Percentiles rank a stretch among this genome's conserved stretches.
These are phyloP conservation scores for Galbula dea DNA, from an alignment of 2,113 vertebrate genomes.

Conservation along the genomic window DNA sequence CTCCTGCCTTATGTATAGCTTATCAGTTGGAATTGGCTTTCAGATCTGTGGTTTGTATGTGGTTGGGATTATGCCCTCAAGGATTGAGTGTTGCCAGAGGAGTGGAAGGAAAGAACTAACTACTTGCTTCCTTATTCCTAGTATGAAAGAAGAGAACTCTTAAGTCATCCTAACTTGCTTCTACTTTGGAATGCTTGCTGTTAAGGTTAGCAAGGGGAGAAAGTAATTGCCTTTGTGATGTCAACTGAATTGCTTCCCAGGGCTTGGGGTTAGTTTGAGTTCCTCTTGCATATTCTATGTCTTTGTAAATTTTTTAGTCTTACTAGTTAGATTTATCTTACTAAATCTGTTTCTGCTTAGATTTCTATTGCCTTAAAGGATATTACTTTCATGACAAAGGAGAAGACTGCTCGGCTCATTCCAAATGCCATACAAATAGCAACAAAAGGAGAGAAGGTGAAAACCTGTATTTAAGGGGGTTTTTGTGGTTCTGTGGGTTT, in stretches of 20 bases:
- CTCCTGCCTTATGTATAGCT: background rate
- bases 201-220: background rate
- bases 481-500: too few species aligned
- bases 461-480: background rate
- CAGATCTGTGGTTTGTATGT: background rate
- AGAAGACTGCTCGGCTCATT: conserved; percentile 90
- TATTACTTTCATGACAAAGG: conserved; percentile 83
- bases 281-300: background rate
- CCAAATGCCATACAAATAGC: conserved; percentile 92
- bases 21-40: background rate
- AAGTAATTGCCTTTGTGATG: background rate
- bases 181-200: background rate
- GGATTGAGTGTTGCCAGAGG: background rate
- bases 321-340: background rate
- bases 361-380: conserved; percentile 84
- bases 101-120: background rate
- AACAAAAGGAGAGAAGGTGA: conserved; percentile 86
- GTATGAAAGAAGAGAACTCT: background rate
- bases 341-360: conserved; percentile 67
- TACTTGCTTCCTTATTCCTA: background rate
- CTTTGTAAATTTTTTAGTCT: background rate
- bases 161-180: background rate
- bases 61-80: background rate
- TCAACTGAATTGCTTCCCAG: background rate
- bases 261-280: background rate